Base-by-base conservation (phyloP, 2,113 vertebrate genomes). In the Indicator indicator region DNA sequence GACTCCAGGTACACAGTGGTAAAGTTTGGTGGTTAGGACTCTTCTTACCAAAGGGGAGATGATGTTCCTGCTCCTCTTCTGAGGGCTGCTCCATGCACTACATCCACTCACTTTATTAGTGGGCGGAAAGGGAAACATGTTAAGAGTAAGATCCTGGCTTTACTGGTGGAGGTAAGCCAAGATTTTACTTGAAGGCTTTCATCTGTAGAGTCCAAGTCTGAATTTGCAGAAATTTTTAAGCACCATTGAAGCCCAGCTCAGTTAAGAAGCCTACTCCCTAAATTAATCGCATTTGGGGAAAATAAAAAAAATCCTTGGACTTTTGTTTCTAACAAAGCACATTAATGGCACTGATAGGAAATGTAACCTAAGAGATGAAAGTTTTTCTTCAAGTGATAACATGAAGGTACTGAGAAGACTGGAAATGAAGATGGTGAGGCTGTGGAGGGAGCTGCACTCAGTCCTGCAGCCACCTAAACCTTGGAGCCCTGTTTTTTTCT, bases 151-250 rank as follows among this genome's bases (percentile, higher is more conserved):
- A 48, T 65, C 5, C 19, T 62, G 26, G 8, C 16, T 75, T 84
- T 58, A n/a, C 9, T 23, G 13, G n/a, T 55, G 23, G 36, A 77
- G 20, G 9, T 52, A 79, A 94, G 21, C 9, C 28, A 93, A 76
- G 50, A 54, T 65, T 90, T 76, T 88, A 48, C 55, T 58, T 42
- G n/a, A 83, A 88, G 30, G 11, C 85, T 79, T 80, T 65, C 2
- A 42, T 78, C 38, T 32, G 15, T 44, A 54, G 12, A 91, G 16
- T 56, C 44, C 33, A 75, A 64, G 40, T 27, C 6, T 76, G 77
- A 91, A 67, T 55, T 73, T 80, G 56, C 44, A 92, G 36, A 88
- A 86, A 30, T 46, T 36, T 88, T 76, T 77, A 72, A 79, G 58
- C 5, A 11, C 21, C 7, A 0, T 63, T 32, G 73, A 73, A 83